Percentiles rank a stretch among this genome's conserved stretches.
These are phyloP conservation scores for Nyctibius bracteatus DNA, from an alignment of 2,113 vertebrate species.

Conservation along the genomic window DNA sequence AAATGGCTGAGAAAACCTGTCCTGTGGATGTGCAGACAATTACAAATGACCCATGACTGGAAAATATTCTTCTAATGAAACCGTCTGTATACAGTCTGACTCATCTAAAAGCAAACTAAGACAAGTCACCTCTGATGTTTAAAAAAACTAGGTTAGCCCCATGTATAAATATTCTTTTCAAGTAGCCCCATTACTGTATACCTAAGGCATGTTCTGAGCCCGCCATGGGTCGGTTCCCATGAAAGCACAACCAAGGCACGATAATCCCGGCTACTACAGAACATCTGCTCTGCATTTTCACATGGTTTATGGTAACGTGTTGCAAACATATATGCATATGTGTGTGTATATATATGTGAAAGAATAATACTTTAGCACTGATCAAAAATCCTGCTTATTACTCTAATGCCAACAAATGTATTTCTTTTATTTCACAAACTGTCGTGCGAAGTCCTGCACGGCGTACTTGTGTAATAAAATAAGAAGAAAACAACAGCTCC, in stretches of 20 bases:
- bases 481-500: neutral
- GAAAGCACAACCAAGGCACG: neutral
- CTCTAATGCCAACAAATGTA: neutral
- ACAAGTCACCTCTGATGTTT: slow-evolving; percentile 18
- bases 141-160: neutral
- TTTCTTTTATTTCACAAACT: neutral
- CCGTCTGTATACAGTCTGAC: slow-evolving; percentile 18
- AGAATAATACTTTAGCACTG: neutral
- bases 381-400: neutral
- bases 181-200: slow-evolving; percentile 42
- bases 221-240: neutral
- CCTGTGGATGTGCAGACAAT: neutral
- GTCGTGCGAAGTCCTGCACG: neutral
- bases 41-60: neutral
- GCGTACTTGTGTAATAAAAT: neutral
- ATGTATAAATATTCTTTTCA: slow-evolving; percentile 31
- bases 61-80: neutral
- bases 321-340: neutral
- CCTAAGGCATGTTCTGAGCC: slow-evolving; percentile 38
- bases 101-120: slow-evolving; percentile 45
- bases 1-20: neutral
- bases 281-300: slow-evolving; percentile 58
- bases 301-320: slow-evolving; percentile 1
- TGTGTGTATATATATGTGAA: neutral
- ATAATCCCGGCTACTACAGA: neutral